Percentiles rank a stretch among this genome's conserved stretches.
Conservation (phyloP, 2,113 vertebrate genomes). For the Anhinga anhinga region DNA sequence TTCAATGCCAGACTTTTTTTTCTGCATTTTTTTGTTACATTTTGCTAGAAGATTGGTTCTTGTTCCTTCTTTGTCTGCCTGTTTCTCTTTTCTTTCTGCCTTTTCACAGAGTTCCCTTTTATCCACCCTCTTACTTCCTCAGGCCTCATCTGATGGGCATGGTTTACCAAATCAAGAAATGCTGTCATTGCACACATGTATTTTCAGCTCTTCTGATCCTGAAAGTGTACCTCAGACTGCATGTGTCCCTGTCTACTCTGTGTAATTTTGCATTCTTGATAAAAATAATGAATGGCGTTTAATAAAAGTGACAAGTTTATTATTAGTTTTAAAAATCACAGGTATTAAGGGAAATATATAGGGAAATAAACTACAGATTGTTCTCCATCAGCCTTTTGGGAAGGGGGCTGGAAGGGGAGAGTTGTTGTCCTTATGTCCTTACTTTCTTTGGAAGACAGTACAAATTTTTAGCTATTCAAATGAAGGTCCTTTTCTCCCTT, state of each 20-base stretch:
- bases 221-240: neutral
- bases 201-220: neutral
- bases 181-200: neutral
- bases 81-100: neutral
- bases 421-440: neutral
- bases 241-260: neutral
- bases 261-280: neutral
- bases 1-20: neutral
- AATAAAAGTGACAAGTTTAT: neutral
- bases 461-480: neutral
- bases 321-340: neutral
- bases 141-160: neutral
- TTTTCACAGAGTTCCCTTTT: neutral
- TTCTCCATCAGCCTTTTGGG: neutral
- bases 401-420: neutral
- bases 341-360: neutral
- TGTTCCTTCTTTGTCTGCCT: neutral
- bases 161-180: constrained; percentile 14
- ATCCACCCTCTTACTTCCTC: neutral
- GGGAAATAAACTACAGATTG: neutral
- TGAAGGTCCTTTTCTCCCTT: neutral
- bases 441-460: neutral
- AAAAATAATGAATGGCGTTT: neutral
- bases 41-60: neutral
- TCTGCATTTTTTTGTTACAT: no score